Conservation (phyloP, 2,113 vertebrate species). For the Phoenicopterus ruber region DNA sequence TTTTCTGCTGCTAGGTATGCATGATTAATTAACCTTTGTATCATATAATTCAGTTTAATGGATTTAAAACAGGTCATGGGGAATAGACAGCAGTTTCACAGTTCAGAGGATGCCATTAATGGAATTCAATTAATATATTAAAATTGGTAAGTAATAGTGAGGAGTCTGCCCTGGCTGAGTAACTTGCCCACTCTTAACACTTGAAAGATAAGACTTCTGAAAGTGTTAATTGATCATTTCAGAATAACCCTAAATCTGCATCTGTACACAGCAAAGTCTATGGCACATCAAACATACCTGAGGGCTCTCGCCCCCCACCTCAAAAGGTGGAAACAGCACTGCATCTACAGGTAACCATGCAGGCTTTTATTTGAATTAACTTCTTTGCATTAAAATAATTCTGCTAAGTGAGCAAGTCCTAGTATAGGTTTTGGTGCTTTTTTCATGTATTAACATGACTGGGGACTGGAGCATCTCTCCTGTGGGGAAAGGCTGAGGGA, state of each 20-base stretch:
- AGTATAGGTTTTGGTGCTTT: background rate
- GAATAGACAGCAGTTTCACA: constrained; percentile 38
- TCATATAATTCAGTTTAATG: constrained; percentile 58
- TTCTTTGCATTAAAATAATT: background rate
- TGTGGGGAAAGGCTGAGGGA: too few species aligned
- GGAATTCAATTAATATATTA: constrained; percentile 49
- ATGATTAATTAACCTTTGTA: constrained; percentile 60
- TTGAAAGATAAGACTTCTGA: background rate
- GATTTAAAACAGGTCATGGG: constrained; percentile 35
- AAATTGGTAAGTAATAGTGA: constrained; percentile 14
- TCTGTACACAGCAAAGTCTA: background rate
- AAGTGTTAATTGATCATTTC: background rate
- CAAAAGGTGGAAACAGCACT: background rate
- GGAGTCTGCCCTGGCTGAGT: background rate
- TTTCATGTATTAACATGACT: background rate
- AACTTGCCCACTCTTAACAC: background rate
- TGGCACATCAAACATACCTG: background rate
- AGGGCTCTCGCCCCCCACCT: accelerated
- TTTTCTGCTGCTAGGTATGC: constrained; percentile 26
- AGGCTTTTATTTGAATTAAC: background rate
- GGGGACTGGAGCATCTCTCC: too few species aligned
- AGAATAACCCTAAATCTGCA: background rate
- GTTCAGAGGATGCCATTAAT: constrained; percentile 27
- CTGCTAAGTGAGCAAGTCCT: background rate
- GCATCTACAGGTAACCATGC: background rate